Conservation (phyloP, 2,888 invertebrate genomes). For the Sesia apiformis region DNA sequence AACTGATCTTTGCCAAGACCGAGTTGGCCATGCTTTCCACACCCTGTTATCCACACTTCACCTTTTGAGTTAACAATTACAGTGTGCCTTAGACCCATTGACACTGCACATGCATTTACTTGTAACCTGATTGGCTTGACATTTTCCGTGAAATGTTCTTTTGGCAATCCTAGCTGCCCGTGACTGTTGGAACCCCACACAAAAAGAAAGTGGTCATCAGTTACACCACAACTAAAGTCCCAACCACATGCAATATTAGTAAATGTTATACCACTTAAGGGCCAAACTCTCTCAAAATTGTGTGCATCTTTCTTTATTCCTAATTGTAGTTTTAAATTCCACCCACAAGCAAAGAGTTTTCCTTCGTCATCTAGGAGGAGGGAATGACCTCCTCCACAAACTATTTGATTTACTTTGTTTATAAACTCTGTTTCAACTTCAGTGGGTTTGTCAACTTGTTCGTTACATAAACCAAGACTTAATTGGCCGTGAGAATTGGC, state of each 20-base stretch:
- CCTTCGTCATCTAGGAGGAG: slow-evolving; percentile 79
- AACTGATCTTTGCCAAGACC: slow-evolving; percentile 66
- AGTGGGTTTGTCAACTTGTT: slow-evolving; percentile 77
- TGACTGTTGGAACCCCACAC: slow-evolving; percentile 89
- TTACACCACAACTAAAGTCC: slow-evolving; percentile 86
- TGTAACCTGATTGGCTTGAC: slow-evolving; percentile 50
- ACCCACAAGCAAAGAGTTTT: slow-evolving; percentile 83
- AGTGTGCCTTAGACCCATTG: slow-evolving; percentile 81
- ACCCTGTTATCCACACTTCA: slow-evolving; percentile 78
- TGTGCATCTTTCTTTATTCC: slow-evolving; percentile 70
- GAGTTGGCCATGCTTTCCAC: slow-evolving; percentile 80
- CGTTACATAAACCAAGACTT: slow-evolving; percentile 78
- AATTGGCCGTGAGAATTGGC: slow-evolving; percentile 90
- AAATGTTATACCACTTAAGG: slow-evolving; percentile 70
- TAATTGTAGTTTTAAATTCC: slow-evolving; percentile 84
- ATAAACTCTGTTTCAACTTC: slow-evolving; percentile 47
- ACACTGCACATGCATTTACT: slow-evolving; percentile 71
- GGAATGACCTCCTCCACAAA: slow-evolving; percentile 86
- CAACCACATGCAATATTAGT: slow-evolving; percentile 84
- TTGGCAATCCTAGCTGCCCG: slow-evolving; percentile 82
- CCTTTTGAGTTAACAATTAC: slow-evolving; percentile 77
- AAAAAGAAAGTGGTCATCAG: slow-evolving; percentile 79
- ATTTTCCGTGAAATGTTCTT: slow-evolving; percentile 50
- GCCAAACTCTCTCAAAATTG: slow-evolving; percentile 76
- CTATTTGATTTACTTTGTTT: slow-evolving; percentile 75